A percentile compares a stretch with the other conserved stretches of the same genome.
These are phyloP conservation scores for Penaeus japonicus DNA, from an alignment of 1,140 invertebrate species.

Conservation along the genomic window DNA sequence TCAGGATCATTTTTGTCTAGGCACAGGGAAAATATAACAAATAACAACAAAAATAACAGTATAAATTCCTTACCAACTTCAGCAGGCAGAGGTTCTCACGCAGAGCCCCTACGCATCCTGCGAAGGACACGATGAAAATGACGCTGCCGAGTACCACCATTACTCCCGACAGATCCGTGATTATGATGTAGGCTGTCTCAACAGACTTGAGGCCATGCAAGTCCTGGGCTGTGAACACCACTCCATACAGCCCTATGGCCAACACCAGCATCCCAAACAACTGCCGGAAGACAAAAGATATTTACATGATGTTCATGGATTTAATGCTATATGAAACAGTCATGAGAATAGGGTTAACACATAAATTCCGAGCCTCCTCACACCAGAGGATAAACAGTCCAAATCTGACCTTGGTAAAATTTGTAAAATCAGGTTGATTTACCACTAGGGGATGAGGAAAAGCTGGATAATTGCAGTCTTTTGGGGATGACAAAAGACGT, in stretches of 20 bases:
- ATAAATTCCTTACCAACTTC: slow-evolving; percentile 11
- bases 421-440: no score
- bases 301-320: background rate
- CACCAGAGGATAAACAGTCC: no score
- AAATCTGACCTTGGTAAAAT: no score
- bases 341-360: background rate
- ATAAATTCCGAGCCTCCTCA: no score
- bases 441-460: no score
- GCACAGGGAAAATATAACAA: background rate
- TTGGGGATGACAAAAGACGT: no score
- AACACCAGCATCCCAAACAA: slow-evolving; percentile 33
- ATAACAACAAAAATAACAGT: background rate
- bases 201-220: slow-evolving; percentile 39
- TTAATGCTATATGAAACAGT: background rate
- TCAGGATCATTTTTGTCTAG: no score
- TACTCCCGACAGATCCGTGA: slow-evolving; percentile 41
- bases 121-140: slow-evolving; percentile 45
- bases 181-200: slow-evolving; percentile 35
- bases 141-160: slow-evolving; percentile 39
- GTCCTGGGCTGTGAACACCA: slow-evolving; percentile 44
- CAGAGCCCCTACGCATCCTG: slow-evolving; percentile 40
- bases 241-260: slow-evolving; percentile 47
- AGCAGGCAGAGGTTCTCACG: slow-evolving; percentile 39
- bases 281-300: background rate
- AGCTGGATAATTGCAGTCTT: no score